Conservation (phyloP, 2,888 invertebrate species). For the Cantharis lateralis region DNA sequence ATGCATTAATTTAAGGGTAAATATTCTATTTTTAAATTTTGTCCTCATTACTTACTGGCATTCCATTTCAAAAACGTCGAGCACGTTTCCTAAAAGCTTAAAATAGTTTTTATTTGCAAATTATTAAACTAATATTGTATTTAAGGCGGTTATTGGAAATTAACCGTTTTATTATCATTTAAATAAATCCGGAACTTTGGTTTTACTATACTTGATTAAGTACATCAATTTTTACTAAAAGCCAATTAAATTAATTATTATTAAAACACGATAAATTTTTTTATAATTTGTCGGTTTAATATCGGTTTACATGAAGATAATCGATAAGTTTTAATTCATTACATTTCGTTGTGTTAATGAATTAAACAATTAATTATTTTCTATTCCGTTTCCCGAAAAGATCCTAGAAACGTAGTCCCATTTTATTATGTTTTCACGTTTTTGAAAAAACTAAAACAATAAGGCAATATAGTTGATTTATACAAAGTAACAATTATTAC, state of each 20-base stretch:
- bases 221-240: not conserved
- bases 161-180: not conserved
- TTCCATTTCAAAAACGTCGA: slow-evolving; percentile 1
- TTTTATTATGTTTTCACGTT: not conserved
- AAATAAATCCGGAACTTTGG: not conserved
- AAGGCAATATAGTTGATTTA: not conserved
- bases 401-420: not conserved
- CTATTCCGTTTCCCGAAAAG: not conserved
- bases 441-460: not conserved
- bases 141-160: not conserved
- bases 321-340: not conserved
- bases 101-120: slow-evolving; percentile 1
- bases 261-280: not conserved
- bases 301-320: not conserved
- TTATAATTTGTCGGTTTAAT: not conserved
- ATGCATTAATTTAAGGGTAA: slow-evolving; percentile 19
- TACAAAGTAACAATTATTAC: not conserved
- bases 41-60: not conserved
- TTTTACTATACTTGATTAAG: not conserved
- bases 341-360: not conserved
- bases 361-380: not conserved
- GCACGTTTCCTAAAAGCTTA: not conserved
- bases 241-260: not conserved
- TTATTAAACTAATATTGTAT: not conserved
- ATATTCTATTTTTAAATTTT: slow-evolving; percentile 4